Evolutionary conservation across 2,888 invertebrate genomes (phyloP), one percentile per base, ranked within the genome.

Genomic region (Nemurella pictetii): DNA sequence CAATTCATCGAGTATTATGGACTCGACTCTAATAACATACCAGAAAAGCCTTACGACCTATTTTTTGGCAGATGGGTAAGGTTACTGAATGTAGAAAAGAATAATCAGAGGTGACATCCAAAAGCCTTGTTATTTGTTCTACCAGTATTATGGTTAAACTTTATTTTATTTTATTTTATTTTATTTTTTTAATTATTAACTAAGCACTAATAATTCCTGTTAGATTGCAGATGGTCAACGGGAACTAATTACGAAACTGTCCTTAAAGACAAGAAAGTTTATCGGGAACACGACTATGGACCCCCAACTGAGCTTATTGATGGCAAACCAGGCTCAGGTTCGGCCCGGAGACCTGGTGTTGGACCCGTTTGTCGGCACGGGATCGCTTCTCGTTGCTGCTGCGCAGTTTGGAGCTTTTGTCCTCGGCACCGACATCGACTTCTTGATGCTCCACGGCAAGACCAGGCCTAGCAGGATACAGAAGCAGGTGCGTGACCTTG

Each of bases 281-380:
- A 99, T 99, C 88, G 98, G 98, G 20, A 99, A 99, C 90, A 99
- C 99, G 0, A 98, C 97, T 87, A 99, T 99, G 99, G 99, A 99
- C 90, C 96, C 99, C 0, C 96, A 97, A 88, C 91, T 99, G 5
- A 95, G 99, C 0, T 91, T 99, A 81, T 91, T 99, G 84, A 99
- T 99, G 98, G 96, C 98, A 0, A 99, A 99, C 91, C 95, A 99
- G 91, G 98, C 96, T 0, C 92, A 94, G 90, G 94, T 97, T 4
- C 90, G 91, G 84, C 88, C 91, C 0, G 95, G 95, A 0, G 94
- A 96, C 89, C 88, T 99, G 0, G 94, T 98, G 55, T 92, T 97
- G 55, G 99, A 99, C 91, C 99, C 99, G 0, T 99, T 99, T 91
- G 99, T 97, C 0, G 98, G 97, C 78, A 92, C 93, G 85, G 93